Evolutionary conservation across 2,113 vertebrate genomes (phyloP), one percentile per base, ranked within the genome.

Genomic region (Pandion haliaetus): DNA sequence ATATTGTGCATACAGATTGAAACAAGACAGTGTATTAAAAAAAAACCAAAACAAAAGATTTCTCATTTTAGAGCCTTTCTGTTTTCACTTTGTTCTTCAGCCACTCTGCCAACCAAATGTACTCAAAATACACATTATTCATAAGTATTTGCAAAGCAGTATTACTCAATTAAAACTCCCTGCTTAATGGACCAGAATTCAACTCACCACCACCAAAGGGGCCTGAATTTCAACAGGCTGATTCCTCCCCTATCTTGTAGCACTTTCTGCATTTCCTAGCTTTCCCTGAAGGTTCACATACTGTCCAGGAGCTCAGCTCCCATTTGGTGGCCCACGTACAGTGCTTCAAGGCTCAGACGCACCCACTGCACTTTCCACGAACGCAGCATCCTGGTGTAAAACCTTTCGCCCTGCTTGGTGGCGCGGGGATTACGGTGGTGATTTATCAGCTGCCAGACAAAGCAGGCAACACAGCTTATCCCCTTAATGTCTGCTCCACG

Each of bases 81-180:
- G 34, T 9, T 20, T 24, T 58, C 23, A 59, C 29, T 54, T 42
- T 31, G 65, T 85, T 80, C 52, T 82, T 70, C 86, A 47, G 47
- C 38, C 42, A 8, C 69, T 80, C 79, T 85, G 31, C 79, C 34
- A 47, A 49, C 50, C 17, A 83, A 21, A 47, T 11, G 59, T 29
- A 44, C 71, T 67, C 76, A 87, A 87, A 54, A 57, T 63, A 90
- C 45, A 31, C 47, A 52, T 67, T 87, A 72, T 79, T 84, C 76
- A 31, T 9, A 73, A 52, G 40, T 73, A 83, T 52, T 74, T 38
- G 32, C 10, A 72, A 55, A 91, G 71, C 50, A 63, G 36, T 20
- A 32, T 90, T 77, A 47, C 26, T 86, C 40, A 93, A 94, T 96
- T 71, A 96, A 95, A 96, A 95, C 42, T 19, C 40, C 12, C 17